Percentiles rank a stretch among this genome's conserved stretches.
Conservation (phyloP, 1,140 invertebrate genomes). For the Drosophila arawakana region DNA sequence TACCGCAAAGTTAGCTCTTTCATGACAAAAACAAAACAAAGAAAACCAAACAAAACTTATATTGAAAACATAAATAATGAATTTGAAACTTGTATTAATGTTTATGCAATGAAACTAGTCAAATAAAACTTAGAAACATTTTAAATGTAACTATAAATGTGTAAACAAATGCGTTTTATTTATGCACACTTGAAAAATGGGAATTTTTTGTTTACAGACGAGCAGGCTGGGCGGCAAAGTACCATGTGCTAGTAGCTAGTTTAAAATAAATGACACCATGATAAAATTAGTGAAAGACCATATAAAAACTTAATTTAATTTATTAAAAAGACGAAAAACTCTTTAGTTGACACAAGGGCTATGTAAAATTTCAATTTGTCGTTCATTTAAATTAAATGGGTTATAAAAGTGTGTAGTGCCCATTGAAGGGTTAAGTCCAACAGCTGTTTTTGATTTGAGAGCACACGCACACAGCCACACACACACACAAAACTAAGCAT, state of each 20-base stretch:
- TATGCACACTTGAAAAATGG: background rate
- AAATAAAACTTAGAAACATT: conserved; percentile 83
- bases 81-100: conserved; percentile 78
- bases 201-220: background rate
- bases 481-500: background rate
- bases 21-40: conserved; percentile 39
- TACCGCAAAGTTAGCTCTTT: conserved; percentile 50
- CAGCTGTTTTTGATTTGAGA: background rate
- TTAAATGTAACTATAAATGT: conserved; percentile 82
- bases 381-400: background rate
- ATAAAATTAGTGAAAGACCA: too few species aligned
- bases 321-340: too few species aligned
- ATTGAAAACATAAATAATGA: conserved; percentile 59
- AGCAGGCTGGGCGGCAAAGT: too few species aligned
- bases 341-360: too few species aligned
- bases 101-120: conserved; percentile 83
- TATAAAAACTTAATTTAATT: too few species aligned
- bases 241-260: too few species aligned
- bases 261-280: too few species aligned
- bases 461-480: too few species aligned
- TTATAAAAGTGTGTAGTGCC: background rate
- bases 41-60: conserved; percentile 28
- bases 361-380: too few species aligned
- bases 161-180: conserved; percentile 49
- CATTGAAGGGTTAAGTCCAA: background rate